Conservation (phyloP, 2,797 vertebrate genomes). For the Pygocentrus nattereri region DNA sequence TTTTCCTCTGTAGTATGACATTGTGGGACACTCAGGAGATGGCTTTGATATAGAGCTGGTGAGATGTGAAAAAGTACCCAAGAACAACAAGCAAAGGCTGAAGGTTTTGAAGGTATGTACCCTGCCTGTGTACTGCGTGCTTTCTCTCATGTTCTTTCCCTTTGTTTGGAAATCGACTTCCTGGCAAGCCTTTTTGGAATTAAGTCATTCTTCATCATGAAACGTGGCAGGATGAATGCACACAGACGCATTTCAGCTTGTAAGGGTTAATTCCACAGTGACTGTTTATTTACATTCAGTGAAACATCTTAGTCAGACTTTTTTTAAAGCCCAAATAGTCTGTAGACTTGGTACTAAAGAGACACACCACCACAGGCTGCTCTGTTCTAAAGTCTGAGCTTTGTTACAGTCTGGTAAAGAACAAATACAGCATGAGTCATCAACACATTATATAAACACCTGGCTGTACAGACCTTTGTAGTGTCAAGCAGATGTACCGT, state of each 20-base stretch:
- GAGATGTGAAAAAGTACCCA: conserved; percentile 84
- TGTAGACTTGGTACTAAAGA: not conserved
- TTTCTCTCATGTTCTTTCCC: conserved; percentile 38
- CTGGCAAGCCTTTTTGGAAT: conserved; percentile 38
- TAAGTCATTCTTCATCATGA: conserved; percentile 40
- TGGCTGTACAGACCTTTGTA: not conserved
- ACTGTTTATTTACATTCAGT: not conserved
- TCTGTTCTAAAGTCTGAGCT: not conserved
- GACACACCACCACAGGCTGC: not conserved
- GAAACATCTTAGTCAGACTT: not conserved
- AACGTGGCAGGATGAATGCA: conserved; percentile 16
- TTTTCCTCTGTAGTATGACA: conserved; percentile 85
- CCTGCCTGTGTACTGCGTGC: conserved; percentile 21
- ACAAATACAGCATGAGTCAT: conserved; percentile 3
- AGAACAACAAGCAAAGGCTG: conserved; percentile 92
- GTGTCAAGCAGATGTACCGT: not conserved
- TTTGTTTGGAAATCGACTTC: conserved; percentile 49
- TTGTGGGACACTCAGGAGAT: conserved; percentile 94
- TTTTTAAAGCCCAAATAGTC: conserved; percentile 1
- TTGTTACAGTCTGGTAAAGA: not conserved
- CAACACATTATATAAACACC: not conserved
- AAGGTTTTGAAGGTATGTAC: conserved; percentile 91
- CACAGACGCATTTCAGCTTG: not conserved
- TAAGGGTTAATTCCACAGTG: not conserved
- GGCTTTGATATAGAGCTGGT: conserved; percentile 88